Base-by-base conservation (phyloP, 1,140 invertebrate genomes). In the Eulimnadia texana region DNA sequence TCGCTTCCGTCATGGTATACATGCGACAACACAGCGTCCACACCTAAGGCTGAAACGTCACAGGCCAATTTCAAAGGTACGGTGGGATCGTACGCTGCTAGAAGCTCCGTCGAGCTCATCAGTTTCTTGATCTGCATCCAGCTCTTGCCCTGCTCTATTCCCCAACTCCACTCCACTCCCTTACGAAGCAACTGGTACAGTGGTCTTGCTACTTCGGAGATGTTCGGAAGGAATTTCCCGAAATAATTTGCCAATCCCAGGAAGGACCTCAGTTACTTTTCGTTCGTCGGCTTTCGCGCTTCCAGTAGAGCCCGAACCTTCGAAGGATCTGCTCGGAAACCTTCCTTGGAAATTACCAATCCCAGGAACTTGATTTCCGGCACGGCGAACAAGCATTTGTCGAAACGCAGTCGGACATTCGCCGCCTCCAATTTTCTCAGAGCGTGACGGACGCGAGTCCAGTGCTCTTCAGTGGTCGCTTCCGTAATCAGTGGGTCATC, bases 11-110 rank as follows among this genome's bases (percentile, higher is more conserved):
- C 68, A 13, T 57, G 13, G 50, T 65, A 66, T 1, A 58, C 53
- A 54, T 78, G 76, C 19, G 67, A 64, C 10, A 80, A 28, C 1
- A 80, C 73, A 1, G 73, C 75, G n/a, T 74, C 74, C 3, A 78
- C 22, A 1, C 73, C 75, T 50, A 66, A 67, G 2, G 69, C 65
- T 24, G 66, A 71, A 19, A 71, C 72, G 65, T 78, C 76, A 9
- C 66, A 70, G 3, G 71, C 66, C 6, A 80, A 68, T 67, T 76
- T 70, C 69, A 79, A 68, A 70, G 77, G 75, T 68, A 72, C 69
- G 67, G 72, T 64, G n/a, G 70, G 69, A 51, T 75, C 66, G 61
- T 68, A 75, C 58, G 27, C n/a, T n/a, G n/a, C n/a, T n/a, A n/a
- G n/a, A n/a, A n/a, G n/a, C n/a, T n/a, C n/a, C n/a, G n/a, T n/a